Base-by-base conservation (phyloP, 1,140 invertebrate species). In the Drosophila punjabiensis region DNA sequence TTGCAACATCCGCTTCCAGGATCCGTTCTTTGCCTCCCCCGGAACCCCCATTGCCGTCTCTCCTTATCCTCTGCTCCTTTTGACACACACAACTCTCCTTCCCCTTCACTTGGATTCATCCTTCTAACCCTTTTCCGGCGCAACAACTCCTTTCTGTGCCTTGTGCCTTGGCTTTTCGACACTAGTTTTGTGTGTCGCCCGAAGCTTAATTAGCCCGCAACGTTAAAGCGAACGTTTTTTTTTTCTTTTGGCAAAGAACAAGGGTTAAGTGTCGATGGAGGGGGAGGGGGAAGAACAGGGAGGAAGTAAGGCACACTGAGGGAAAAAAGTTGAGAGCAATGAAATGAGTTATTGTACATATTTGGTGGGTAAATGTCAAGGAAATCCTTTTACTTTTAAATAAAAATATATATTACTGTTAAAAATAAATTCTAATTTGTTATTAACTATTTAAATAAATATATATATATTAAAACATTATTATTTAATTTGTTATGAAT, bases 1-100 rank as follows among this genome's bases (percentile, higher is more conserved):
- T 74, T 60, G 66, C 53, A 74, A 71, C 70, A 73, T 74, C 70
- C 70, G 70, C 13, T 74, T 71, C 50, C 45, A 71, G 67, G 67
- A 28, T 70, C 52, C 69, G n/a, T 32, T 65, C 32, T 18, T 24
- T n/a, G 1, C 11, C 20, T 28, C 9, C 1, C 1, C 13, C 11
- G 32, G 7, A 30, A n/a, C 32, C 41, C 1, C 41, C 16, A 11
- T 53, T 20, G 4, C 32, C 33, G 32, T 33, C 47, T 10, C 45
- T 48, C 47, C 20, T 20, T 33, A 28, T 43, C 8, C 30, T 13
- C 1, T 32, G 16, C 60, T 52, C 20, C 60, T 24, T 35, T 28
- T 47, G 37, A 3, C 3, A 9, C n/a, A 43, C 7, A n/a, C 59
- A 37, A 32, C 30, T 16, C 24, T 16, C n/a, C n/a, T 13, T 11